Evolutionary conservation across 2,797 vertebrate genomes (phyloP).

Genomic region (Sarcophilus harrisii): DNA sequence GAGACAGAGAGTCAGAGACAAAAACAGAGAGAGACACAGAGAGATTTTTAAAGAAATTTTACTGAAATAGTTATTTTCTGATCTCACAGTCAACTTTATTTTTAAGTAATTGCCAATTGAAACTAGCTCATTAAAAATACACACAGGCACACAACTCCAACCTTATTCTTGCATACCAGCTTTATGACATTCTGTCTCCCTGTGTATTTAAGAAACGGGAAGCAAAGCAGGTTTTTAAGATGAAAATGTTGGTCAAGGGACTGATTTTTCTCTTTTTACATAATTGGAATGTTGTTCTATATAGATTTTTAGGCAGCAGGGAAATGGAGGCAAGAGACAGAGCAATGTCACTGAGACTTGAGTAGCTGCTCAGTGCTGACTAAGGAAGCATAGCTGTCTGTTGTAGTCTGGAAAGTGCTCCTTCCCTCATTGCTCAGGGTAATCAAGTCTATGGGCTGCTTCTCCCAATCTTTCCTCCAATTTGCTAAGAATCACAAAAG

Average conservation of each 20-base stretch:
- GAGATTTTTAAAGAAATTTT: neutral
- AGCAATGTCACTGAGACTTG: neutral
- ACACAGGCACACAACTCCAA: neutral
- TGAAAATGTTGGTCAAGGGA: neutral
- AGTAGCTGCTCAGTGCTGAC: neutral
- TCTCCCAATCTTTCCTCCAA: neutral
- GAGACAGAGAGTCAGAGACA: too few relatives aligned
- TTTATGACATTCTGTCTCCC: neutral
- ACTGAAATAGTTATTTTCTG: neutral
- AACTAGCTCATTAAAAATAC: neutral
- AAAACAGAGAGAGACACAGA: too few relatives aligned
- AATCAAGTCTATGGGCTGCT: neutral
- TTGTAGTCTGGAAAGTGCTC: neutral
- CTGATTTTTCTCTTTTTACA: neutral
- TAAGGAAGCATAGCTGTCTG: neutral
- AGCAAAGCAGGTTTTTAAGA: neutral
- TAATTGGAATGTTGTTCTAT: conserved; percentile 1
- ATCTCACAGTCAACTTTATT: neutral
- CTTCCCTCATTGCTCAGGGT: neutral
- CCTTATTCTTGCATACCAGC: neutral
- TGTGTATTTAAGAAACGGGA: neutral
- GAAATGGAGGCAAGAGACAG: neutral
- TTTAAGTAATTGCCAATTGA: neutral
- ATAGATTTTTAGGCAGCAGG: neutral
- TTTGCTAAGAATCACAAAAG: neutral